Conservation (phyloP, 2,888 invertebrate species). For the Epiblema foenella region DNA sequence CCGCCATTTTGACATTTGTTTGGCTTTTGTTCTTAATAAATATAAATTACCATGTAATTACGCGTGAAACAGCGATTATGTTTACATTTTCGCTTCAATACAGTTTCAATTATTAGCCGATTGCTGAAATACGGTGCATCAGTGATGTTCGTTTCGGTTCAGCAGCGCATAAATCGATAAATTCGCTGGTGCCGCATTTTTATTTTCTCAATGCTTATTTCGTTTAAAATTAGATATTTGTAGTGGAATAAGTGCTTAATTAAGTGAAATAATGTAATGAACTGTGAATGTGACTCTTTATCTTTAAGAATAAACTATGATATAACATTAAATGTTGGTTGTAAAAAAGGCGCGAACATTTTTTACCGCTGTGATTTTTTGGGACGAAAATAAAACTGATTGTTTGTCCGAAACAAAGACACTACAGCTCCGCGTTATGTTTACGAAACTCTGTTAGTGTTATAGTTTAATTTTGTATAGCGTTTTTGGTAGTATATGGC, state of each 20-base stretch:
- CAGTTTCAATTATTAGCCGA: constrained; percentile 52
- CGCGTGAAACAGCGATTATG: constrained; percentile 55
- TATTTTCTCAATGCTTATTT: constrained; percentile 67
- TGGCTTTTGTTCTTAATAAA: constrained; percentile 80
- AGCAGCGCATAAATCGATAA: constrained; percentile 76
- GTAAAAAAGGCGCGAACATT: constrained; percentile 79
- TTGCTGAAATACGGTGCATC: constrained; percentile 56
- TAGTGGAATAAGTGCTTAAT: constrained; percentile 23
- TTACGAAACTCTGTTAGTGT: constrained; percentile 47
- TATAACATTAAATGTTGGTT: constrained; percentile 58
- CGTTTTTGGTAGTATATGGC: constrained; percentile 56
- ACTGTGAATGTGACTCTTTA: constrained; percentile 36
- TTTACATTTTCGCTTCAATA: constrained; percentile 57
- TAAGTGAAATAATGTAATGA: constrained; percentile 22
- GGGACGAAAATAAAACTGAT: constrained; percentile 57
- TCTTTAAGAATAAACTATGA: constrained; percentile 39
- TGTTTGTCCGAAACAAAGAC: constrained; percentile 61
- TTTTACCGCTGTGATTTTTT: constrained; percentile 57
- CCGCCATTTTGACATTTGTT: constrained; percentile 86
- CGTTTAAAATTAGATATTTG: constrained; percentile 56
- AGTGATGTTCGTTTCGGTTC: constrained; percentile 58
- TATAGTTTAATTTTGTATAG: constrained; percentile 52
- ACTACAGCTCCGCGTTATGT: constrained; percentile 48
- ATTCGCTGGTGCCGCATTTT: constrained; percentile 78
- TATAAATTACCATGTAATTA: constrained; percentile 71